Conservation (phyloP, 2,113 vertebrate genomes). For the Lampris incognitus region DNA sequence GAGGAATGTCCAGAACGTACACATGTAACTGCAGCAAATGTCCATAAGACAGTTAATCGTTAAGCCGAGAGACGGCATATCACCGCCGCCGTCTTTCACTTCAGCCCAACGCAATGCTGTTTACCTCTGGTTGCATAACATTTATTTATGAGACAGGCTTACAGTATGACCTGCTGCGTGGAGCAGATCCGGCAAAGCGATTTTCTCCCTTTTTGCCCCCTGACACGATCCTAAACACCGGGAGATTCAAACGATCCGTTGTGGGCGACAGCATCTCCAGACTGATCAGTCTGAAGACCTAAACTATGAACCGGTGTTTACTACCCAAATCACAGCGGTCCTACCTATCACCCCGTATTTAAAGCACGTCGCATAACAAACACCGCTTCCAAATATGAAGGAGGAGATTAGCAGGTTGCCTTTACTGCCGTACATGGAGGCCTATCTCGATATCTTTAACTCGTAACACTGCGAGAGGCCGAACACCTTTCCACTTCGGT, state of each 20-base stretch:
- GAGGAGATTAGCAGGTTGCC: constrained; percentile 60
- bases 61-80: neutral
- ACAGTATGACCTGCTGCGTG: no score
- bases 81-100: constrained; percentile 1
- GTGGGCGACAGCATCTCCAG: no score
- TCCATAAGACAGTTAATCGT: constrained; percentile 26
- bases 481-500: constrained; percentile 43
- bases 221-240: neutral
- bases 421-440: constrained; percentile 24
- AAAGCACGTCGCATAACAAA: constrained; percentile 40
- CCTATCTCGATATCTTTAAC: constrained; percentile 58
- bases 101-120: constrained; percentile 6
- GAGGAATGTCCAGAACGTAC: constrained; percentile 36
- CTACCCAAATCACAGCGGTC: no score
- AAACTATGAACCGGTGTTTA: no score
- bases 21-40: constrained; percentile 27
- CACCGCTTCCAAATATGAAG: constrained; percentile 55
- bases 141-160: neutral
- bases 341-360: no score
- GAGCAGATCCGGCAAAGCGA: no score
- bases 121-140: constrained; percentile 1
- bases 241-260: neutral
- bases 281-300: no score
- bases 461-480: constrained; percentile 52
- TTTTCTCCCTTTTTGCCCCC: neutral